Conservation (phyloP, 1,140 invertebrate genomes). For the Drosophila orena region DNA sequence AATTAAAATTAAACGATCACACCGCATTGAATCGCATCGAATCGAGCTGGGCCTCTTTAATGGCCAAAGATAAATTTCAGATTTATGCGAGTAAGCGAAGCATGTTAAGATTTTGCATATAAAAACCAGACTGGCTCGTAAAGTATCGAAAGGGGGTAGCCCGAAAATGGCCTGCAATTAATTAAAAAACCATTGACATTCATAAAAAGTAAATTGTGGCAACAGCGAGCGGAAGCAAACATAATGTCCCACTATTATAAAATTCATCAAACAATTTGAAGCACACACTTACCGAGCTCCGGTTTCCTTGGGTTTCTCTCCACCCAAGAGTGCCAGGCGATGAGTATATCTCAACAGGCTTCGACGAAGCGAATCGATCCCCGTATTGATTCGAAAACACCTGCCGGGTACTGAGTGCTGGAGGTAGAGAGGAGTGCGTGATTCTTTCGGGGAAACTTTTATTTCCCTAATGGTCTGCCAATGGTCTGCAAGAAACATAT, state of each 20-base stretch:
- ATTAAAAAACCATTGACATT: slow-evolving; percentile 83
- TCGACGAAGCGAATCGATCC: slow-evolving; percentile 54
- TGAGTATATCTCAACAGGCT: slow-evolving; percentile 81
- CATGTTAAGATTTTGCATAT: slow-evolving; percentile 34
- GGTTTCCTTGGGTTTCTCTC: slow-evolving; percentile 1
- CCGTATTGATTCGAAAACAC: slow-evolving; percentile 60
- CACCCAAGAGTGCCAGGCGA: slow-evolving; percentile 6
- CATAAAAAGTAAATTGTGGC: slow-evolving; percentile 83
- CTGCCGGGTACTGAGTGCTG: slow-evolving; percentile 41
- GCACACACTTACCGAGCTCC: slow-evolving; percentile 63
- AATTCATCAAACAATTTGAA: slow-evolving; percentile 75
- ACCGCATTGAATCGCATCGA: slow-evolving; percentile 10
- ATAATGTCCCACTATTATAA: slow-evolving; percentile 73
- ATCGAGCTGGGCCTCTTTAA: slow-evolving; percentile 57
- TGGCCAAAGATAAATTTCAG: slow-evolving; percentile 67
- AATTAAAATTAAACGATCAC: slow-evolving; percentile 54
- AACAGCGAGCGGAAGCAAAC: slow-evolving; percentile 67
- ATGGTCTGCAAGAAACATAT: not conserved
- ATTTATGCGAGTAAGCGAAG: slow-evolving; percentile 54
- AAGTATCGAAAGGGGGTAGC: slow-evolving; percentile 33
- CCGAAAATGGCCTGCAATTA: slow-evolving; percentile 72
- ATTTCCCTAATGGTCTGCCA: not conserved
- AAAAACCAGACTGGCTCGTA: slow-evolving; percentile 30
- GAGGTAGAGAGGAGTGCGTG: slow-evolving; percentile 41
- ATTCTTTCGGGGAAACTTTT: not conserved